Conservation (phyloP, 1,140 invertebrate genomes). For the Rhyzopertha dominica region DNA sequence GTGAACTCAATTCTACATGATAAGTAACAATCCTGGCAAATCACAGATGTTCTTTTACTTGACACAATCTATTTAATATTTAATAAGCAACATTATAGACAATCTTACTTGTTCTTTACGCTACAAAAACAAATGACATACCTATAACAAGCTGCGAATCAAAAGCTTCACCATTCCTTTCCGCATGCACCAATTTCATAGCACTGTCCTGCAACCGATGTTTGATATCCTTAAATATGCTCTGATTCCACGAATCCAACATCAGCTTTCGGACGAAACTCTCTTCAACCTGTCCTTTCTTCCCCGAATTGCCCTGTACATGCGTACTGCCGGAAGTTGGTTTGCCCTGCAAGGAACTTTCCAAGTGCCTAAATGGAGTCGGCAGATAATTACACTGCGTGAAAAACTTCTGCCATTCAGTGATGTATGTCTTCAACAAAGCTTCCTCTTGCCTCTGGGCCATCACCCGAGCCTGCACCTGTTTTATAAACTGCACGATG, state of each 20-base stretch:
- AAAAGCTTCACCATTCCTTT: constrained; percentile 95
- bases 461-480: constrained; percentile 84
- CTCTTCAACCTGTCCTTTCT: constrained; percentile 65
- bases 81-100: no score
- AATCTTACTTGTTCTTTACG: no score
- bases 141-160: constrained; percentile 97
- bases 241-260: constrained; percentile 97
- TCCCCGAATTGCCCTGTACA: constrained; percentile 34
- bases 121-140: no score
- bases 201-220: constrained; percentile 91
- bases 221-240: constrained; percentile 95
- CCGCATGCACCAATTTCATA: constrained; percentile 94
- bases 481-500: constrained; percentile 91
- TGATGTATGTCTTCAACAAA: constrained; percentile 91
- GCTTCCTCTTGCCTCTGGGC: constrained; percentile 92
- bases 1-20: no score
- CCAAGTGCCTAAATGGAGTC: constrained; percentile 90
- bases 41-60: no score
- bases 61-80: no score
- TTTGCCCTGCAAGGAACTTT: constrained; percentile 59
- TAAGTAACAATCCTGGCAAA: no score
- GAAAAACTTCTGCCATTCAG: constrained; percentile 97
- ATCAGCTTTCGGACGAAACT: constrained; percentile 91
- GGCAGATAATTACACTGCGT: constrained; percentile 96
- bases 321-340: constrained; percentile 53